phyloP scores from a whole-genome alignment of 2,888 invertebrate species.

The Oscheius myriophilus region DNA sequence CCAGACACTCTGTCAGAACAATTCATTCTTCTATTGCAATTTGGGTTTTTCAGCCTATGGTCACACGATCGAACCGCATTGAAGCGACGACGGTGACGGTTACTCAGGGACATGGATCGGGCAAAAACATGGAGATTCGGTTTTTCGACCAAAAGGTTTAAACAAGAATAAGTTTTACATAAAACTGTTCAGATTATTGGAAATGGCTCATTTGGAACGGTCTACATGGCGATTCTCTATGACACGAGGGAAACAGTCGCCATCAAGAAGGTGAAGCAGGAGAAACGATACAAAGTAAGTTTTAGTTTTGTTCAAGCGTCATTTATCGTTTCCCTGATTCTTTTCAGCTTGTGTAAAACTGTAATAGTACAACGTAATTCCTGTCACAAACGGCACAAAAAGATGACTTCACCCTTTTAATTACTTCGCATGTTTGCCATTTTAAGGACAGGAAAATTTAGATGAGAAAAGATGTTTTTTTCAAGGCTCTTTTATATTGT shows the following conservation, averaged over 20 bases:
- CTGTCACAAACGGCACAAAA: too few relatives aligned
- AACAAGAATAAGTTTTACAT: neutral
- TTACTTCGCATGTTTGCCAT: too few relatives aligned
- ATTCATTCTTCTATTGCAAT: neutral
- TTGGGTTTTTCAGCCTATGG: conserved; percentile 19
- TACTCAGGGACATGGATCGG: conserved; percentile 26
- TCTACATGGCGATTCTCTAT: conserved; percentile 38
- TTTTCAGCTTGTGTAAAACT: too few relatives aligned
- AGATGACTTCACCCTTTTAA: too few relatives aligned
- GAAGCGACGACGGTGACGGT: conserved; percentile 23
- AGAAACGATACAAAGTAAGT: conserved; percentile 41
- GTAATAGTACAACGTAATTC: too few relatives aligned
- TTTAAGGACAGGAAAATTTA: too few relatives aligned
- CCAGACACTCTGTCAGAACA: conserved; percentile 8
- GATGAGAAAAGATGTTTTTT: too few relatives aligned
- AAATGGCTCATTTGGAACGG: conserved; percentile 42
- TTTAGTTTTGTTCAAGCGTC: too few relatives aligned
- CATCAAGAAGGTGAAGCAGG: conserved; percentile 42
- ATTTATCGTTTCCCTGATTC: too few relatives aligned
- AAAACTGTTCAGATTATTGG: conserved; percentile 44
- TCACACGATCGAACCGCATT: conserved; percentile 19
- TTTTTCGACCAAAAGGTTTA: conserved; percentile 28
- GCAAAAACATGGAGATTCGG: conserved; percentile 23
- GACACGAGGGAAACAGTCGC: conserved; percentile 42
- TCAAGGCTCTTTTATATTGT: too few relatives aligned